Percentiles rank a stretch among this genome's conserved stretches.
phyloP scores from a whole-genome alignment of 92 coral and sea anemone genomes.

The Phymanthus crucifer region DNA sequence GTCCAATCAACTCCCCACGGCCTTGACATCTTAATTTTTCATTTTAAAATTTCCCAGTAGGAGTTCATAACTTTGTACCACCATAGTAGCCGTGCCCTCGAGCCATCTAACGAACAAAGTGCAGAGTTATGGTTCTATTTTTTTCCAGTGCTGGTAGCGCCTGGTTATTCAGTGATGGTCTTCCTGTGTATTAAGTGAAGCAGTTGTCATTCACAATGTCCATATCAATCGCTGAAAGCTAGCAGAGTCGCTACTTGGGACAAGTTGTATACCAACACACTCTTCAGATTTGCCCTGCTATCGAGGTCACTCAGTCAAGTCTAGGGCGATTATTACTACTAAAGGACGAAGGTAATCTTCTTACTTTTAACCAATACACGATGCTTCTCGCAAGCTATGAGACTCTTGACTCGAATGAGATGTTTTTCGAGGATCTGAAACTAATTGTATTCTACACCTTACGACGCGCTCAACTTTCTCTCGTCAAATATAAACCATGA shows the following conservation, averaged over 20 bases:
- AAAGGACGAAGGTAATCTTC: slow-evolving; percentile 39
- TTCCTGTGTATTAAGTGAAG: slow-evolving; percentile 5
- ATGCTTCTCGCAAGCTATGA: not conserved
- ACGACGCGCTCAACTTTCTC: not conserved
- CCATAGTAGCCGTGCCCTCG: too few species aligned
- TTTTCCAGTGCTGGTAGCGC: not conserved
- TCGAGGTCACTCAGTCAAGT: slow-evolving; percentile 36
- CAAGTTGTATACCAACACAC: slow-evolving; percentile 5
- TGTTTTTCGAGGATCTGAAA: not conserved
- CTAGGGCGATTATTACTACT: slow-evolving; percentile 12
- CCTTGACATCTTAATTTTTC: not conserved
- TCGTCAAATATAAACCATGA: not conserved
- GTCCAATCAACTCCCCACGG: not conserved
- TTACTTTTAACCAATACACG: slow-evolving; percentile 15
- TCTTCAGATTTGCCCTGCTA: slow-evolving; percentile 19
- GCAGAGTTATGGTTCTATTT: not conserved
- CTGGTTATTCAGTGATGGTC: not conserved
- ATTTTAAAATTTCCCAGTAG: not conserved
- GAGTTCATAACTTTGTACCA: too few species aligned
- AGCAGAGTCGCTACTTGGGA: slow-evolving; percentile 20
- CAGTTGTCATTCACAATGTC: slow-evolving; percentile 10
- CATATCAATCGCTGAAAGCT: slow-evolving; percentile 29
- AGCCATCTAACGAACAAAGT: too few species aligned
- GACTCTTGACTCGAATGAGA: not conserved
- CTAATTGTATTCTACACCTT: not conserved